phyloP scores from a whole-genome alignment of 2,888 invertebrate genomes.

The Cheilosia urbana region DNA sequence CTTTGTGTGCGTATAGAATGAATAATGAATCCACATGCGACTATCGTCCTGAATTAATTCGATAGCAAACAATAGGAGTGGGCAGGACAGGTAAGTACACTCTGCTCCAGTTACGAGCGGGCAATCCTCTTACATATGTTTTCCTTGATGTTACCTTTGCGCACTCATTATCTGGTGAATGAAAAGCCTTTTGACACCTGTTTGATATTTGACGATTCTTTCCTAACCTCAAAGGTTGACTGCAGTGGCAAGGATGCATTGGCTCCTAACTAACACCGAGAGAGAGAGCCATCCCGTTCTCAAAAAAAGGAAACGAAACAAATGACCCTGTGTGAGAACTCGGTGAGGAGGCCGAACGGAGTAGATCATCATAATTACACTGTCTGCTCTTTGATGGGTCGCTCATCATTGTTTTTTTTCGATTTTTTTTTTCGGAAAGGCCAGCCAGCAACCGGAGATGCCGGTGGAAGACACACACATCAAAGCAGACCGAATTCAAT shows the following conservation, averaged over 20 bases:
- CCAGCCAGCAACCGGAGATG: conserved; percentile 70
- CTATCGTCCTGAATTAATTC: conserved; percentile 65
- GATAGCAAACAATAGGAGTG: conserved; percentile 67
- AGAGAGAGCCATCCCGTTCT: conserved; percentile 46
- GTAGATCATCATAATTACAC: conserved; percentile 78
- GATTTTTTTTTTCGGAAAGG: conserved; percentile 55
- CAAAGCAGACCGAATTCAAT: conserved; percentile 74
- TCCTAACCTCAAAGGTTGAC: conserved; percentile 72
- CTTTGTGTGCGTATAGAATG: conserved; percentile 62
- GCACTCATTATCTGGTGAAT: conserved; percentile 75
- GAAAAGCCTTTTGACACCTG: conserved; percentile 76
- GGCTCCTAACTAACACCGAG: conserved; percentile 4
- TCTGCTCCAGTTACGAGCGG: conserved; percentile 60
- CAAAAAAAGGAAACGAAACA: conserved; percentile 72
- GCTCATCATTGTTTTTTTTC: conserved; percentile 69
- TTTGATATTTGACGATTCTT: conserved; percentile 75
- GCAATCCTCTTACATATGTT: conserved; percentile 70
- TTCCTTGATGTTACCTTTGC: conserved; percentile 70
- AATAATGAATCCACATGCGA: conserved; percentile 64
- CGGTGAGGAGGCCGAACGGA: conserved; percentile 74
- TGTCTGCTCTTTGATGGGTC: conserved; percentile 77
- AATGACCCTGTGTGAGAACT: conserved; percentile 75
- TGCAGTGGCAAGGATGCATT: conserved; percentile 60
- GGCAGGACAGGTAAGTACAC: conserved; percentile 60
- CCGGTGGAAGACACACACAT: conserved; percentile 73